Percentiles rank a stretch among this genome's conserved stretches.
Evolutionary conservation across 2,888 invertebrate genomes (phyloP).

Genomic region (Venusia cambrica): DNA sequence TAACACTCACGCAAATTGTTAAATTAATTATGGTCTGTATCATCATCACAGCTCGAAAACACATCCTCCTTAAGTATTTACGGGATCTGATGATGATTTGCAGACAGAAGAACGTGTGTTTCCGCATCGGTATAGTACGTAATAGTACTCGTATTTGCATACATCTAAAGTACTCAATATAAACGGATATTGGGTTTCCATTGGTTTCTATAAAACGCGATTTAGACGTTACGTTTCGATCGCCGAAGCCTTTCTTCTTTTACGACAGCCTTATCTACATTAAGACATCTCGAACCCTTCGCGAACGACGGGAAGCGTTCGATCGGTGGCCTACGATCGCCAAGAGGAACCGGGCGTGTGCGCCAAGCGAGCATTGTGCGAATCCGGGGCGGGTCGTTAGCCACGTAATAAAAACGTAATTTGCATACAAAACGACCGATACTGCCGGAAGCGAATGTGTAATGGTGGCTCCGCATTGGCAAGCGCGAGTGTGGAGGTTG

Average conservation of each 20-base stretch:
- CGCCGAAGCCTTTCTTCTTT: conserved; percentile 8
- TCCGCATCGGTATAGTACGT: too few species aligned
- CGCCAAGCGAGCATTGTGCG: conserved; percentile 19
- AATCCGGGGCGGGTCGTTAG: conserved; percentile 23
- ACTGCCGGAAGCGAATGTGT: conserved; percentile 26
- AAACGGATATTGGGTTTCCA: neutral
- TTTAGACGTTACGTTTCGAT: conserved; percentile 8
- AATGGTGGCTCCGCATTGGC: conserved; percentile 8
- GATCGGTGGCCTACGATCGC: conserved; percentile 2
- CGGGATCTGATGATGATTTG: too few species aligned
- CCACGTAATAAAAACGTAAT: conserved; percentile 27
- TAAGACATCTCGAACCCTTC: conserved; percentile 14
- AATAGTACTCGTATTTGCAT: too few species aligned
- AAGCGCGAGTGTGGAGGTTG: too few species aligned
- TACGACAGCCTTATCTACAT: conserved; percentile 11
- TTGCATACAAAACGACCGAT: conserved; percentile 30
- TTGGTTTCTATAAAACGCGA: neutral
- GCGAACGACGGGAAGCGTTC: conserved; percentile 4
- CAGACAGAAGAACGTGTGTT: too few species aligned
- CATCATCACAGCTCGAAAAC: too few species aligned
- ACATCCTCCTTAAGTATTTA: too few species aligned
- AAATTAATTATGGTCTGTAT: too few species aligned
- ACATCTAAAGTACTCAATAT: neutral
- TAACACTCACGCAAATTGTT: too few species aligned
- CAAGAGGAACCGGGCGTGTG: conserved; percentile 9